Evolutionary conservation across 2,113 vertebrate genomes (phyloP), one percentile per base, ranked within the genome.

Genomic region (Gorsachius goisagi): DNA sequence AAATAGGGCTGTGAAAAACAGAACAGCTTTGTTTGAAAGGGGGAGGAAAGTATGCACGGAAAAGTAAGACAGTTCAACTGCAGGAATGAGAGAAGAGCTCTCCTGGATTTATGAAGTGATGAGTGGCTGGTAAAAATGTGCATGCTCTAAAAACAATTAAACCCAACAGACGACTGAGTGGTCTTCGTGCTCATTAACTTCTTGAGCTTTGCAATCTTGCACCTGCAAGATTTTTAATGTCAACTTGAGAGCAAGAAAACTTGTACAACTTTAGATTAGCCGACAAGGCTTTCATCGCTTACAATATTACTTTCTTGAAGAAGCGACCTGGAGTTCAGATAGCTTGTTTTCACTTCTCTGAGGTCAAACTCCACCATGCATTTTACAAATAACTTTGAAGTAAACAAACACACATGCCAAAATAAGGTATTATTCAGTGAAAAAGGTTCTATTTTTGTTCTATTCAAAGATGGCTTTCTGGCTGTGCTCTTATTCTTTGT

Each of bases 21-120:
- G 98, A 97, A 92, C 85, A 88, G 95, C 97, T 98, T 98, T 98
- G 98, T 98, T 98, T 96, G 97, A 95, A 98, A 97, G 97, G 95
- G 97, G 98, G 97, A 97, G 97, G 97, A 98, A 97, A 97, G 97
- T 79, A 97, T 93, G 97, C 84, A 44, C 92, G 41, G 95, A 92
- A 96, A 97, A 96, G 87, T 95, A 98, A 95, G 97, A 73, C 97
- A 95, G 96, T 97, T 95, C 84, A 97, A 91, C 96, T 93, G 66
- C 81, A 92, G 95, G 94, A 93, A 89, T 89, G 83, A 93, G 97
- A 97, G 96, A 97, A 98, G 97, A 97, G 96, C 97, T 97, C 95
- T 96, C 93, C 83, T 93, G 96, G 97, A 96, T 96, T 94, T 95
- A 96, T 96, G 96, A 96, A 97, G 94, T 89, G 89, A 94, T 94